Evolutionary conservation across 1,140 invertebrate species (phyloP).

Genomic region (Pogonognathellus flavescens): DNA sequence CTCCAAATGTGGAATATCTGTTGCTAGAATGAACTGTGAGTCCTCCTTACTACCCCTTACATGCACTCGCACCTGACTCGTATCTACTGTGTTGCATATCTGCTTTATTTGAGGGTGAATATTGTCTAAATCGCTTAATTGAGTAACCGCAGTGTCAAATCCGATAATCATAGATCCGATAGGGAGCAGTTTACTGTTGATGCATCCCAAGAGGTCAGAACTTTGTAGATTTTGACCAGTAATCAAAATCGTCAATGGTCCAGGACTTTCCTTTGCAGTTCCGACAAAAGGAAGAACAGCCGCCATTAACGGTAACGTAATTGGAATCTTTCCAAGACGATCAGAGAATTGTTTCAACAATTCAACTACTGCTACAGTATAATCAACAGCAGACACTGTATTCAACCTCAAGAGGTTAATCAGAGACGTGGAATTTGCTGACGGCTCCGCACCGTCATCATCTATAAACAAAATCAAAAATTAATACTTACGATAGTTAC

Average conservation of each 20-base stretch:
- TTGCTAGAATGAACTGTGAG: not conserved
- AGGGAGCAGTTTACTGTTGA: conserved; percentile 22
- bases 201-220: conserved; percentile 4
- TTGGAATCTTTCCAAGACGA: conserved; percentile 74
- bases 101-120: not conserved
- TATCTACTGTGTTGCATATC: conserved; percentile 7
- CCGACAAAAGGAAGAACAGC: conserved; percentile 2
- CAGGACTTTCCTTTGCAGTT: not conserved
- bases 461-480: conserved; percentile 74
- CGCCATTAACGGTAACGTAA: conserved; percentile 85
- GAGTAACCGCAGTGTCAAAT: not conserved
- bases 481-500: no score
- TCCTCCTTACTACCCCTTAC: not conserved
- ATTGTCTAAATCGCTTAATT: not conserved
- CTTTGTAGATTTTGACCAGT: not conserved
- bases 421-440: conserved; percentile 89
- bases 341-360: conserved; percentile 78
- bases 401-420: conserved; percentile 84
- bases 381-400: conserved; percentile 76
- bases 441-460: conserved; percentile 93
- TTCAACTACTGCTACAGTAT: conserved; percentile 74
- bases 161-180: conserved; percentile 23
- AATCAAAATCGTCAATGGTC: not conserved
- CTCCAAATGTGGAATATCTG: conserved; percentile 4
- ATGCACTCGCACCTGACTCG: not conserved